phyloP scores from a whole-genome alignment of 2,113 vertebrate genomes.

The Antennarius striatus region DNA sequence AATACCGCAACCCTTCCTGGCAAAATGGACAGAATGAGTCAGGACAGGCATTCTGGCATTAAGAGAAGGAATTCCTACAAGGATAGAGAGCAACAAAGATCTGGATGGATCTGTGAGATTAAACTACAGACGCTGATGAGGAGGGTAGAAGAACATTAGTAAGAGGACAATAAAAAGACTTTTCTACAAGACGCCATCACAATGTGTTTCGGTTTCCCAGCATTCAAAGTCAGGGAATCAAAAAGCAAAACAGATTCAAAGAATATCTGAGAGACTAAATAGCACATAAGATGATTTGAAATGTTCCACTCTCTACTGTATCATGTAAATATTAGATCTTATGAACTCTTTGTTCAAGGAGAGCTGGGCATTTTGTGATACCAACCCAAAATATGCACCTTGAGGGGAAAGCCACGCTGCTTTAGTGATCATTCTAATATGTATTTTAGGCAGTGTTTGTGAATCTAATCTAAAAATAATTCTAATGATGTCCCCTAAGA shows the following conservation, averaged over 20 bases:
- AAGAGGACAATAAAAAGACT: neutral
- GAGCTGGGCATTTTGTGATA: too few relatives aligned
- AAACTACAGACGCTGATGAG: conserved; percentile 28
- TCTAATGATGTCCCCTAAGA: conserved; percentile 66
- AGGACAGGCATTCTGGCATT: conserved; percentile 2
- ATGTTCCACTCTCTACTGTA: neutral
- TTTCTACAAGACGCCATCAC: too few relatives aligned
- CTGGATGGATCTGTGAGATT: neutral
- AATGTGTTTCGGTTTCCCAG: too few relatives aligned
- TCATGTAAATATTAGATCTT: too few relatives aligned
- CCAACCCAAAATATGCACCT: neutral
- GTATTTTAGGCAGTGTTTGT: conserved; percentile 31
- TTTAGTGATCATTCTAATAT: conserved; percentile 35
- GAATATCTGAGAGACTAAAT: neutral
- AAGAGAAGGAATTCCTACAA: neutral
- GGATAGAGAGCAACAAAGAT: conserved; percentile 21
- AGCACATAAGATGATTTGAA: conserved; percentile 27
- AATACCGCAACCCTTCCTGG: conserved; percentile 42
- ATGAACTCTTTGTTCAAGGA: too few relatives aligned
- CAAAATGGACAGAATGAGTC: conserved; percentile 21
- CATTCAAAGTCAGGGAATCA: too few relatives aligned
- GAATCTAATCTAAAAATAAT: conserved; percentile 52
- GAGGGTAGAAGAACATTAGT: neutral
- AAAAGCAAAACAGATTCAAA: neutral
- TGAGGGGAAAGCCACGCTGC: conserved; percentile 18